Evolutionary conservation across 2,113 vertebrate genomes (phyloP).

Genomic region (Mastomys natalensis): DNA sequence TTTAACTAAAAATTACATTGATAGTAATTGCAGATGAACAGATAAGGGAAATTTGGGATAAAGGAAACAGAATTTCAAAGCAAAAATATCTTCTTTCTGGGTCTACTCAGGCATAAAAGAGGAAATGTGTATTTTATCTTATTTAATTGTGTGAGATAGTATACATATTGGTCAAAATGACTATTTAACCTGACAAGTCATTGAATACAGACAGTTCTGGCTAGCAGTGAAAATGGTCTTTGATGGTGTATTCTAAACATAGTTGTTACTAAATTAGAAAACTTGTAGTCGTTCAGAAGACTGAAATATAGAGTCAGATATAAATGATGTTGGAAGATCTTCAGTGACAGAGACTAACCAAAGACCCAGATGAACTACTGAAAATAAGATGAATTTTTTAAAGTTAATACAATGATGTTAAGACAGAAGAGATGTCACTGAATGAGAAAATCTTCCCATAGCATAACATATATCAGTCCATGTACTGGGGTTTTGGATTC

Average conservation of each 20-base stretch:
- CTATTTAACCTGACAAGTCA: slow-evolving; percentile 27
- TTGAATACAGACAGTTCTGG: slow-evolving; percentile 6
- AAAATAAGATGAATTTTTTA: slow-evolving; percentile 3
- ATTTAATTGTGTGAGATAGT: neutral
- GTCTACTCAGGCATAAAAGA: neutral
- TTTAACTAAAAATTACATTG: slow-evolving; percentile 5
- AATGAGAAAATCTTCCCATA: neutral
- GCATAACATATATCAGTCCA: fast-evolving
- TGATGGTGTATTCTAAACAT: slow-evolving; percentile 25
- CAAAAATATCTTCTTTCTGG: neutral
- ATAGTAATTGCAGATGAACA: neutral
- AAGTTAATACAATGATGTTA: neutral
- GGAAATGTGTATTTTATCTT: slow-evolving; percentile 17
- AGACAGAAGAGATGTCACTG: neutral
- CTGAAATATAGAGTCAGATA: neutral
- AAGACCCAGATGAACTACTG: slow-evolving; percentile 24
- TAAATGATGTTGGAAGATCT: slow-evolving; percentile 6
- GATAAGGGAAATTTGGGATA: neutral
- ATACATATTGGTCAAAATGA: neutral
- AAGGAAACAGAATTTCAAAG: neutral
- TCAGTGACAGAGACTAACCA: slow-evolving; percentile 17
- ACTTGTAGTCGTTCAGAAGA: slow-evolving; percentile 29
- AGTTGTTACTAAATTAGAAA: slow-evolving; percentile 53
- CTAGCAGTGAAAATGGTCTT: slow-evolving; percentile 50
- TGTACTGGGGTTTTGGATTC: neutral